Conservation (phyloP, 2,113 vertebrate genomes). For the Oceanodroma tethys region DNA sequence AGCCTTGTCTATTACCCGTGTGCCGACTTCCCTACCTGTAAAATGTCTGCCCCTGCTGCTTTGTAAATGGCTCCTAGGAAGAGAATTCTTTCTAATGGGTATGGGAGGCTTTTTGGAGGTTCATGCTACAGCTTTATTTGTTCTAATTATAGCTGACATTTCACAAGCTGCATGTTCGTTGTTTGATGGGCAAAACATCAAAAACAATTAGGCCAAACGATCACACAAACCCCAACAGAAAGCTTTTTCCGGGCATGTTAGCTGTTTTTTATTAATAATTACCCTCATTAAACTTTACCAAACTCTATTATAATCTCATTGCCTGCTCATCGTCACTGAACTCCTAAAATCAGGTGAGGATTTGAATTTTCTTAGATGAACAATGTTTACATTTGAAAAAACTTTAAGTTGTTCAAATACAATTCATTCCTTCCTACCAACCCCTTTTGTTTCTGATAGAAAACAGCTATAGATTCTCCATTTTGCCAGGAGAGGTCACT, state of each 20-base stretch:
- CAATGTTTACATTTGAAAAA: background rate
- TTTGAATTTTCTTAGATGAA: slow-evolving; percentile 24
- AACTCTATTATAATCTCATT: slow-evolving; percentile 26
- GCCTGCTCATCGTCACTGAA: background rate
- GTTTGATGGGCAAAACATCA: slow-evolving; percentile 48
- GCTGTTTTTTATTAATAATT: slow-evolving; percentile 24
- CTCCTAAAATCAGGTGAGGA: background rate
- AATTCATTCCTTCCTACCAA: background rate
- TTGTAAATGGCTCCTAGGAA: background rate
- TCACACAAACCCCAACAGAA: slow-evolving; percentile 13
- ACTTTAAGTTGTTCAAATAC: background rate
- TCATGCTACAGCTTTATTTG: slow-evolving; percentile 32
- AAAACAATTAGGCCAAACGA: slow-evolving; percentile 51
- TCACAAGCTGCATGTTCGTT: slow-evolving; percentile 17
- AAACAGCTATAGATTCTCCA: background rate
- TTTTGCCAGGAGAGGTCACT: slow-evolving; percentile 77
- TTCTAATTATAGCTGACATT: slow-evolving; percentile 45
- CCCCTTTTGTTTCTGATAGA: background rate
- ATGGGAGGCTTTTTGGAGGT: background rate
- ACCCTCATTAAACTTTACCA: slow-evolving; percentile 31
- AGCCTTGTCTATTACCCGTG: background rate
- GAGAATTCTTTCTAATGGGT: background rate
- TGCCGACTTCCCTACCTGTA: background rate
- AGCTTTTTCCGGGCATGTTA: slow-evolving; percentile 7
- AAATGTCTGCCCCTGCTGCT: background rate